Conservation (phyloP, 1,140 invertebrate genomes). For the Tetragonula clypearis region DNA sequence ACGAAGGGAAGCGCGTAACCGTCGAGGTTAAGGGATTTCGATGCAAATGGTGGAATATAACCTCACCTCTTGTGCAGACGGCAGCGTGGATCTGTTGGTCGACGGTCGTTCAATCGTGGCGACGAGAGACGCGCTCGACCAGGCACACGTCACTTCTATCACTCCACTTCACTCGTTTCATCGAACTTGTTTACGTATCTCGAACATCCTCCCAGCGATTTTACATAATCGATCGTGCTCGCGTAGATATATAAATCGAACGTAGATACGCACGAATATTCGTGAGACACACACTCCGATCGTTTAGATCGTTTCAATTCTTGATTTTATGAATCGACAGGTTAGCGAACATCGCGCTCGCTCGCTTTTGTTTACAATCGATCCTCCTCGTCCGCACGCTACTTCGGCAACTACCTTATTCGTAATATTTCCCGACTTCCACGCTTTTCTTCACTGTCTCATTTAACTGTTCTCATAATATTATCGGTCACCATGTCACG, state of each 20-base stretch:
- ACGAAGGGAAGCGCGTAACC: neutral
- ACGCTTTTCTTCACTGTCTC: neutral
- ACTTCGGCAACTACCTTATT: neutral
- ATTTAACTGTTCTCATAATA: conserved; percentile 15
- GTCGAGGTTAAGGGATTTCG: neutral
- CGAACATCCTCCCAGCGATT: neutral
- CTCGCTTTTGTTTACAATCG: neutral
- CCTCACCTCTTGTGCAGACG: conserved; percentile 76
- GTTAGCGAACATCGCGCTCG: neutral
- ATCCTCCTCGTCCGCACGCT: neutral
- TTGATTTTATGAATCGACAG: neutral
- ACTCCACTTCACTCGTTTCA: conserved; percentile 58
- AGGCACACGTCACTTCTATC: conserved; percentile 45
- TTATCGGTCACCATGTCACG: conserved; percentile 46
- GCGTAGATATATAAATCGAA: neutral
- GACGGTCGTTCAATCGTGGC: conserved; percentile 69
- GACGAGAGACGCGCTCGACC: conserved; percentile 45
- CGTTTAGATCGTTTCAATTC: neutral
- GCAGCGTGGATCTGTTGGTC: conserved; percentile 72
- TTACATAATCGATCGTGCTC: neutral
- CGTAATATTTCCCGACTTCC: neutral
- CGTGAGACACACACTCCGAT: neutral
- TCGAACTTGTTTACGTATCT: conserved; percentile 6
- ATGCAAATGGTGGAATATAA: neutral
- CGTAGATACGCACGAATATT: neutral